Conservation (phyloP, 2,888 invertebrate genomes). For the Cheilosia pagana region DNA sequence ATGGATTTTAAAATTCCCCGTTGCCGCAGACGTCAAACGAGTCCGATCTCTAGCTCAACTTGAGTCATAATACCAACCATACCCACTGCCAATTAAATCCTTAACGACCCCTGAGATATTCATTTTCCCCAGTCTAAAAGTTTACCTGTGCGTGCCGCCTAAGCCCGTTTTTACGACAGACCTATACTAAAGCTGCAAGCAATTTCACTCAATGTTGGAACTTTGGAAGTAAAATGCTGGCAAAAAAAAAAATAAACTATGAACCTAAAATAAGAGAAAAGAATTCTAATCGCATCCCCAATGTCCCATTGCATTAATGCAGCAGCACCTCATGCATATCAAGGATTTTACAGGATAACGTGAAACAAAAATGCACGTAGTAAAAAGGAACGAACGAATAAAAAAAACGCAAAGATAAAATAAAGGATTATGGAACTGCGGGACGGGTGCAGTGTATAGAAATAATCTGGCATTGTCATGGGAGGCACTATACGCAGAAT, state of each 20-base stretch:
- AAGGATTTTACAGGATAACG: constrained; percentile 66
- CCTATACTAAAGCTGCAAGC: constrained; percentile 2
- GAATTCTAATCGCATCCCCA: constrained; percentile 72
- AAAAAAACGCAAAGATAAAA: constrained; percentile 66
- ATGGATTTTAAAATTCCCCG: neutral
- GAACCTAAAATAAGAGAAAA: constrained; percentile 31
- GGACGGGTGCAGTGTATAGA: constrained; percentile 56
- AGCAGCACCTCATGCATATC: constrained; percentile 68
- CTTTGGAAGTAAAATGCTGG: constrained; percentile 36
- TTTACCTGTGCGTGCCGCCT: constrained; percentile 51
- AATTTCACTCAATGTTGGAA: constrained; percentile 44
- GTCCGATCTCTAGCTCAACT: neutral
- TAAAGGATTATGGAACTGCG: constrained; percentile 66
- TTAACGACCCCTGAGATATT: constrained; percentile 18
- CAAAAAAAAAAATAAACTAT: constrained; percentile 23
- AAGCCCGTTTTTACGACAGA: constrained; percentile 34
- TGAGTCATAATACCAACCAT: neutral
- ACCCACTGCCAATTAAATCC: constrained; percentile 12
- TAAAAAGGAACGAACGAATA: constrained; percentile 8
- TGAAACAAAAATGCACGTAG: constrained; percentile 16
- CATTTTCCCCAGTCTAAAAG: constrained; percentile 10
- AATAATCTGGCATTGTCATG: constrained; percentile 71
- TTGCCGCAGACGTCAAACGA: neutral
- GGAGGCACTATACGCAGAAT: constrained; percentile 51
- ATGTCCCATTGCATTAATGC: constrained; percentile 73